Percentiles rank a stretch among this genome's conserved stretches.
These are phyloP conservation scores for Darevskia nairensis DNA, from an alignment of 2,797 vertebrate genomes.

Conservation along the genomic window DNA sequence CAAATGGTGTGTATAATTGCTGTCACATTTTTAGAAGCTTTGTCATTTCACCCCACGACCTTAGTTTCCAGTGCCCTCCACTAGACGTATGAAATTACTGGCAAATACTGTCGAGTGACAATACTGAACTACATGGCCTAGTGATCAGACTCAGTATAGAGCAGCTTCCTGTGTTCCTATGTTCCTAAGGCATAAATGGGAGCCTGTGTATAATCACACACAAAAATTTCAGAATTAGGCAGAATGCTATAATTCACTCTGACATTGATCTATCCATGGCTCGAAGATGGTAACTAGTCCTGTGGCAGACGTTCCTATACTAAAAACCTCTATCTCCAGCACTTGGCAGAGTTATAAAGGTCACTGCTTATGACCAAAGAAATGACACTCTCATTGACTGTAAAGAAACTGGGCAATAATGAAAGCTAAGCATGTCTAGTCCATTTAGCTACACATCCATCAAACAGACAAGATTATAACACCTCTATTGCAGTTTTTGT, in stretches of 20 bases:
- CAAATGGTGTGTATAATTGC: too few species aligned
- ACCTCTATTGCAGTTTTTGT: not conserved
- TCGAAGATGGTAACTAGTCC: not conserved
- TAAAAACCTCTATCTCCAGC: not conserved
- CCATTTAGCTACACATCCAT: not conserved
- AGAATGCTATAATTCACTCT: not conserved
- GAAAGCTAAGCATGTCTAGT: not conserved
- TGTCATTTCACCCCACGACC: too few species aligned
- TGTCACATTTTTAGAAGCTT: too few species aligned
- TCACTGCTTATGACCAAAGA: not conserved
- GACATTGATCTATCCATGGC: not conserved
- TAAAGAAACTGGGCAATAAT: not conserved
- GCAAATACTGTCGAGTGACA: too few species aligned
- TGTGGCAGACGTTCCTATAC: not conserved
- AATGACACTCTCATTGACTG: not conserved
- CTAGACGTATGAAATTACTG: too few species aligned
- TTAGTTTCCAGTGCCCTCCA: too few species aligned
- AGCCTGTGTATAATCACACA: not conserved
- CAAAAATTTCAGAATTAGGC: not conserved
- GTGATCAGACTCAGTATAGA: too few species aligned
- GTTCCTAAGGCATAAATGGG: not conserved
- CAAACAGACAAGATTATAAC: not conserved
- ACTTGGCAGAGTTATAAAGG: not conserved
- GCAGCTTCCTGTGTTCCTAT: too few species aligned
- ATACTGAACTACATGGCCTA: too few species aligned